Percentiles rank a stretch among this genome's conserved stretches.
Evolutionary conservation across 2,888 invertebrate species (phyloP).

Genomic region (Gari tellinella): DNA sequence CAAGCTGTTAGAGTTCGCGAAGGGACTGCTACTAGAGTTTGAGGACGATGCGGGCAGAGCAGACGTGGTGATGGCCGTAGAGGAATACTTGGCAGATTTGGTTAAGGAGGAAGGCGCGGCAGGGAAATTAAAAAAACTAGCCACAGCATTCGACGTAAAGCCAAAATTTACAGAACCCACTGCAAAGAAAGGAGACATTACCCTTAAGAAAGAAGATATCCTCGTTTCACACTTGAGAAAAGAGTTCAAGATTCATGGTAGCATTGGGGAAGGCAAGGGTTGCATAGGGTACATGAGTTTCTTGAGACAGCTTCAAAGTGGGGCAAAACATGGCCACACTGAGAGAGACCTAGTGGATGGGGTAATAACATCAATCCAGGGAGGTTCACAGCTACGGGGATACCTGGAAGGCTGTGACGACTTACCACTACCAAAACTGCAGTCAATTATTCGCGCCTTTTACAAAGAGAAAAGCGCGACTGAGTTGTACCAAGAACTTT

Average conservation of each 20-base stretch:
- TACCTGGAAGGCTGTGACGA: constrained; percentile 33
- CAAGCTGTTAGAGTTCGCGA: no score
- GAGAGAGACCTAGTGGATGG: constrained; percentile 26
- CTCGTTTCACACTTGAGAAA: neutral
- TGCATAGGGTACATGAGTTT: constrained; percentile 21
- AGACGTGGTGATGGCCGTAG: no score
- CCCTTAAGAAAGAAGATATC: neutral
- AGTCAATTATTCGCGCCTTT: constrained; percentile 14
- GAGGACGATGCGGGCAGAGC: no score
- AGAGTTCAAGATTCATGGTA: constrained; percentile 28
- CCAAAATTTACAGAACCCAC: neutral
- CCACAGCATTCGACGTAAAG: neutral
- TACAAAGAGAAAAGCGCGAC: constrained; percentile 26
- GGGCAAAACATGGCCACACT: neutral
- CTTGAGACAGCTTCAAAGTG: constrained; percentile 16
- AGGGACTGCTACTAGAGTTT: no score
- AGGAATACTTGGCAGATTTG: no score
- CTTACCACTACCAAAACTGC: neutral
- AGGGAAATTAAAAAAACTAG: no score
- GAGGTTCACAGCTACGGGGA: constrained; percentile 18
- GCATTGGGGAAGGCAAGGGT: constrained; percentile 19
- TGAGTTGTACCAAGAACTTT: constrained; percentile 27
- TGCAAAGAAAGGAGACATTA: neutral
- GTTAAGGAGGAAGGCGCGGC: no score
- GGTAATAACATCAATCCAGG: constrained; percentile 16